Conservation (phyloP, 2,797 vertebrate genomes). For the Pangasius sanitwongsei region DNA sequence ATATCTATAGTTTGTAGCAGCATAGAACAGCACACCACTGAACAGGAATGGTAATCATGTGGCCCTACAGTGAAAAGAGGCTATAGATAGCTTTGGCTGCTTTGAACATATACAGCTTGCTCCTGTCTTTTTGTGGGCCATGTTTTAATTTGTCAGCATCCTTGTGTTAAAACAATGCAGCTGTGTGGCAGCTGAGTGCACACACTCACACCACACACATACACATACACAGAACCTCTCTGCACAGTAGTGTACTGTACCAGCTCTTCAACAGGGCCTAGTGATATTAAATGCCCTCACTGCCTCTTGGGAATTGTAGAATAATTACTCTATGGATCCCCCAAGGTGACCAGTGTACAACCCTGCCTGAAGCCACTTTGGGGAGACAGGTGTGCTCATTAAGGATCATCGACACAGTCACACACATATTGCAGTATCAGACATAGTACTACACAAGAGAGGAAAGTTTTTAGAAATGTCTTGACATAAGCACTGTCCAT, state of each 20-base stretch:
- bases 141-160: conserved; percentile 25
- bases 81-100: background rate
- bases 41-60: background rate
- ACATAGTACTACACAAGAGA: background rate
- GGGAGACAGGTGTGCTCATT: conserved; percentile 35
- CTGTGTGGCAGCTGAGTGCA: background rate
- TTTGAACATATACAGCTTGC: conserved; percentile 4
- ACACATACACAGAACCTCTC: background rate
- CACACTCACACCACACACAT: conserved; percentile 10
- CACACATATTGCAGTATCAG: background rate
- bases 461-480: background rate
- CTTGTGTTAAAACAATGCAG: conserved; percentile 19
- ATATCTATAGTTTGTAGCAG: background rate
- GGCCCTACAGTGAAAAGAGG: background rate
- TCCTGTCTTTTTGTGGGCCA: background rate
- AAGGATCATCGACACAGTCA: conserved; percentile 18
- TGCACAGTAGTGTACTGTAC: background rate
- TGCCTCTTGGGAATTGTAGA: conserved; percentile 27
- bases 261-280: background rate
- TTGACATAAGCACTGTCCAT: background rate
- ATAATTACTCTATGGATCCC: conserved; percentile 40
- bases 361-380: conserved; percentile 6
- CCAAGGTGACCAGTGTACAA: conserved; percentile 4
- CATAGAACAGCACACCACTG: too few relatives aligned
- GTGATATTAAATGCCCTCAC: conserved; percentile 32